Evolutionary conservation across 2,888 invertebrate genomes (phyloP).

Genomic region (Drosophila antonietae): DNA sequence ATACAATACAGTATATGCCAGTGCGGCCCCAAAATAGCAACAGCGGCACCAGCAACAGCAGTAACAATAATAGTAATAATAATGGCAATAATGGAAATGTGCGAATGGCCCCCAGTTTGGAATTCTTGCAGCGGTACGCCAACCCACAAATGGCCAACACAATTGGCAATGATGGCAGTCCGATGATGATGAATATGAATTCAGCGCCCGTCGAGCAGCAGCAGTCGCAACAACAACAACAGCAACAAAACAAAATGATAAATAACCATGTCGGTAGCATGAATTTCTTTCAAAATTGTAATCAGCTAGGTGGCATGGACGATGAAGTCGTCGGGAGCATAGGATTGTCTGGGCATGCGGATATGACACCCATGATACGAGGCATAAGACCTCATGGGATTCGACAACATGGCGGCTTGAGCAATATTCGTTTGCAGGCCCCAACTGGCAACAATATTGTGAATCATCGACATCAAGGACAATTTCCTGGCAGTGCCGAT

Average conservation of each 20-base stretch:
- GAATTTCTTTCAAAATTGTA: constrained; percentile 83
- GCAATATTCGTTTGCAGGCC: constrained; percentile 58
- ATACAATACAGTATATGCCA: constrained; percentile 99
- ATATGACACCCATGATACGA: constrained; percentile 84
- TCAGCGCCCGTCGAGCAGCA: constrained; percentile 59
- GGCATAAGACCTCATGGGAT: constrained; percentile 86
- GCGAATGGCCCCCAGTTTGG: constrained; percentile 93
- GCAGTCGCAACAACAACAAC: constrained; percentile 35
- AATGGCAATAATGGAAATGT: constrained; percentile 86
- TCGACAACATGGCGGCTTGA: constrained; percentile 84
- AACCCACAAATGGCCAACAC: constrained; percentile 88
- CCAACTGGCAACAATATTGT: constrained; percentile 58
- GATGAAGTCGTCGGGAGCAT: constrained; percentile 66
- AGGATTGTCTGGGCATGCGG: constrained; percentile 59
- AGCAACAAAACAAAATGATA: constrained; percentile 49
- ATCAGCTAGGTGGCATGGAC: constrained; percentile 78
- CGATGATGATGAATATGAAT: constrained; percentile 54
- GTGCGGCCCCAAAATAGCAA: constrained; percentile 92
- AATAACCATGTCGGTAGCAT: constrained; percentile 57
- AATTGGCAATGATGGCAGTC: constrained; percentile 41
- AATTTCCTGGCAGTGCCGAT: constrained; percentile 67
- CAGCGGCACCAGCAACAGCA: constrained; percentile 82
- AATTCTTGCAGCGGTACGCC: constrained; percentile 94
- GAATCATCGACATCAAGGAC: constrained; percentile 56
- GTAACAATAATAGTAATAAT: constrained; percentile 85